Evolutionary conservation across 1,140 invertebrate species (phyloP), one percentile per base, ranked within the genome.

Genomic region (Scaptomyza hsui): DNA sequence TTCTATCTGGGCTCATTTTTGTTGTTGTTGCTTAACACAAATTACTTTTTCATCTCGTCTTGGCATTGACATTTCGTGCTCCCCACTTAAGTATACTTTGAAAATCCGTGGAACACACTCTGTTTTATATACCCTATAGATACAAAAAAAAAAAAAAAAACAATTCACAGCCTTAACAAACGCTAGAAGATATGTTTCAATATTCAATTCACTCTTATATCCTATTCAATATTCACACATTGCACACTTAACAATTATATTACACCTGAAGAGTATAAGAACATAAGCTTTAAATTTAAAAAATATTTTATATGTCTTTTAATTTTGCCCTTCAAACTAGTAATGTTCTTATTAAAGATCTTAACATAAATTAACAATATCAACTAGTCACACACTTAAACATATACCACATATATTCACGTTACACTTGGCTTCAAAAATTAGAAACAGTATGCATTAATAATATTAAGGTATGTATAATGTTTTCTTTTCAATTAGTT

Each of bases 1-100:
- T 61, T 45, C 13, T 45, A 56, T 45, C 18, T 52, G 19, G 4
- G 12, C 56, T 48, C 37, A 16, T 35, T 39, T 52, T 13, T 15
- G n/a, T 15, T 12, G 42, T 52, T 53, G 69, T 52, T 65, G 61
- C 45, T 64, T 41, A 72, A 35, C 47, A 69, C 32, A 62, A 52
- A 65, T 53, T 48, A 56, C 39, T 56, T 67, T 65, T 45, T 39
- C 52, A 13, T 29, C 52, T 52, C 61, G 21, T 26, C 13, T 24
- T 41, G 21, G 35, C 68, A 47, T 56, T 39, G 45, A 52, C 45
- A 21, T 60, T 48, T 12, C 2, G 16, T 18, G 16, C 29, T 13
- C 13, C 21, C 16, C 15, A 42, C 3, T 35, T 15, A 51, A 9
- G 1, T 19, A 15, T 12, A 53, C 32, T 53, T 21, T 18, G 15